Percentiles rank a stretch among this genome's conserved stretches.
phyloP scores from a whole-genome alignment of 2,888 invertebrate genomes.

The Luperina nickerlii region DNA sequence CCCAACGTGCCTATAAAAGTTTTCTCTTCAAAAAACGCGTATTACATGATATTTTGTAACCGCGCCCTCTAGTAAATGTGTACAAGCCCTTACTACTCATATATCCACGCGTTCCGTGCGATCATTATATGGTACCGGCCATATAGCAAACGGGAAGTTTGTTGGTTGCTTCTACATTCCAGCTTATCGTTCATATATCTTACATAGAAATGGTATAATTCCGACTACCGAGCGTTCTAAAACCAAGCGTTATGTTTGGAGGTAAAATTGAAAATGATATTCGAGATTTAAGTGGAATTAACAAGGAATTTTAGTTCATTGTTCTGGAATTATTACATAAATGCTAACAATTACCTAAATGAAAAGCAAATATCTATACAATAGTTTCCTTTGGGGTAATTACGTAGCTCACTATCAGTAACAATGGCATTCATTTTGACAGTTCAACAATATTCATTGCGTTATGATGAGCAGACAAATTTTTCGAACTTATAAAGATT shows the following conservation, averaged over 20 bases:
- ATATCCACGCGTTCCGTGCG: constrained; percentile 40
- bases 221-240: not conserved
- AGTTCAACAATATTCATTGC: no score
- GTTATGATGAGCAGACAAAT: no score
- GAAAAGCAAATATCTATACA: constrained; percentile 3
- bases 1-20: no score
- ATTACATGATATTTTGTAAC: not conserved
- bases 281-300: constrained; percentile 15
- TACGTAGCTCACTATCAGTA: no score
- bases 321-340: constrained; percentile 14
- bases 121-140: constrained; percentile 45
- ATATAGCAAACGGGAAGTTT: constrained; percentile 39
- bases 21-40: not conserved
- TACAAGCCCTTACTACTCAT: constrained; percentile 11
- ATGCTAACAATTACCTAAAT: not conserved
- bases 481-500: no score
- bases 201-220: constrained; percentile 30
- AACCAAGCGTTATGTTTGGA: constrained; percentile 18
- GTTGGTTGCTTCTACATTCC: constrained; percentile 25
- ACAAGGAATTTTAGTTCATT: constrained; percentile 16
- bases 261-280: constrained; percentile 22
- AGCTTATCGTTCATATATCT: constrained; percentile 44
- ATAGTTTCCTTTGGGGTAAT: not conserved
- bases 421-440: no score
- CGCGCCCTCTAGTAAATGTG: not conserved